Base-by-base conservation (phyloP, 2,113 vertebrate genomes). In the Uropsilus gracilis region DNA sequence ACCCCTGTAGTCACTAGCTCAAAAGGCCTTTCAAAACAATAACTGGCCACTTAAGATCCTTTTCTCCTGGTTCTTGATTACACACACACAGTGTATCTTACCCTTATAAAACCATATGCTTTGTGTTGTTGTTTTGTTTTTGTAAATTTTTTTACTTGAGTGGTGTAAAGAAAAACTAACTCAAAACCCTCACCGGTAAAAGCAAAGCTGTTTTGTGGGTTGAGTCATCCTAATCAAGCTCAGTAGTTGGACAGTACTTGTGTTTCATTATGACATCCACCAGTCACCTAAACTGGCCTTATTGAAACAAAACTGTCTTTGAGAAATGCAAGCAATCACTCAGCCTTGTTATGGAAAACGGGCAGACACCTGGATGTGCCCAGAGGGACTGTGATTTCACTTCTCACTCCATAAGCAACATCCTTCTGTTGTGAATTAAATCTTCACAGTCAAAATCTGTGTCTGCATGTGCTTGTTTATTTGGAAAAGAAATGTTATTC, bases 351-450 rank as follows among this genome's bases (percentile, higher is more conserved):
- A 72, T 59, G 63, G 77, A 83, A 73, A 90, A 88, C 92, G 57
- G 94, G 95, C 92, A 95, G 83, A 0, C 20, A 5, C 89, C 94
- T 95, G 83, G 87, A 39, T 94, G 96, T 66, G 94, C 91, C 94
- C 94, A 39, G 1, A 18, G 94, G 94, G 86, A 39, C 95, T 85
- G 81, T 32, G 83, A 95, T 89, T 94, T 95, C 96, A 95, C 81
- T 95, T 94, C 92, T 0, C 93, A 82, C 97, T 97, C 94, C 97
- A 48, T 89, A 95, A 97, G 96, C 91, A 94, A 92, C 89, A 93
- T 92, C 92, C 95, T 97, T 95, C 96, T 97, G 95, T 91, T 96
- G 96, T 95, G 93, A 96, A 92, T 96, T 96, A 82, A 97, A 83
- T 92, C 96, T 37, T 37, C 86, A 89, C 64, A 26, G 95, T 96